A percentile compares a stretch with the other conserved stretches of the same genome.
These are phyloP conservation scores for Acleris sparsana DNA, from an alignment of 2,888 invertebrate genomes.

Conservation along the genomic window DNA sequence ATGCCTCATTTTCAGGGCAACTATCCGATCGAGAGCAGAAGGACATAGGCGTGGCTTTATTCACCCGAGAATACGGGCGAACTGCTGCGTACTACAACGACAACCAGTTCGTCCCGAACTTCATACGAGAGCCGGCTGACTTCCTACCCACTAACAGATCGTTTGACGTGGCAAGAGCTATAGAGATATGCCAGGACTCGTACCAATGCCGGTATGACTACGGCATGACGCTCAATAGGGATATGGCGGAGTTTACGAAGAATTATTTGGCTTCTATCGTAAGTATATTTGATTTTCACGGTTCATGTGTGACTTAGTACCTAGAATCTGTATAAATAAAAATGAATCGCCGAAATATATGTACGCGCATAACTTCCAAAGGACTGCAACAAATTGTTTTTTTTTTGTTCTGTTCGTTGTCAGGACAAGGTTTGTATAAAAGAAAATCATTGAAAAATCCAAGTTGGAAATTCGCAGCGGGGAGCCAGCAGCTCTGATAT, in stretches of 20 bases:
- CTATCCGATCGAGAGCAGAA: slow-evolving; percentile 90
- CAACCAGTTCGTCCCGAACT: slow-evolving; percentile 90
- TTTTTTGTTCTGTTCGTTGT: no score
- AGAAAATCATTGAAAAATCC: no score
- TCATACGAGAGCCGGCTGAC: slow-evolving; percentile 86
- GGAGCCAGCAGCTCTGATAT: no score
- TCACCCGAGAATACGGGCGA: slow-evolving; percentile 90
- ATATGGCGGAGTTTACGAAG: slow-evolving; percentile 93
- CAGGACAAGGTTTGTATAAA: no score
- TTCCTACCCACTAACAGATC: slow-evolving; percentile 90
- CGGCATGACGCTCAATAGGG: slow-evolving; percentile 91
- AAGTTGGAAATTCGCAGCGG: no score
- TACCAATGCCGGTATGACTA: slow-evolving; percentile 96
- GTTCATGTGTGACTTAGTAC: no score
- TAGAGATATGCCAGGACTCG: slow-evolving; percentile 89
- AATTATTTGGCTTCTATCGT: slow-evolving; percentile 88
- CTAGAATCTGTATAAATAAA: no score
- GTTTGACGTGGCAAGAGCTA: slow-evolving; percentile 85
- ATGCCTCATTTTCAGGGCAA: slow-evolving; percentile 84
- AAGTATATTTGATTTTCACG: slow-evolving; percentile 51
- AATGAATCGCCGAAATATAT: no score
- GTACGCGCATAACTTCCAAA: no score
- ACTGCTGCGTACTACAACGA: slow-evolving; percentile 93
- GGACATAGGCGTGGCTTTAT: slow-evolving; percentile 89
- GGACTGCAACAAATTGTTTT: no score